Conservation (phyloP, 2,888 invertebrate genomes). For the Calameuta filiformis region DNA sequence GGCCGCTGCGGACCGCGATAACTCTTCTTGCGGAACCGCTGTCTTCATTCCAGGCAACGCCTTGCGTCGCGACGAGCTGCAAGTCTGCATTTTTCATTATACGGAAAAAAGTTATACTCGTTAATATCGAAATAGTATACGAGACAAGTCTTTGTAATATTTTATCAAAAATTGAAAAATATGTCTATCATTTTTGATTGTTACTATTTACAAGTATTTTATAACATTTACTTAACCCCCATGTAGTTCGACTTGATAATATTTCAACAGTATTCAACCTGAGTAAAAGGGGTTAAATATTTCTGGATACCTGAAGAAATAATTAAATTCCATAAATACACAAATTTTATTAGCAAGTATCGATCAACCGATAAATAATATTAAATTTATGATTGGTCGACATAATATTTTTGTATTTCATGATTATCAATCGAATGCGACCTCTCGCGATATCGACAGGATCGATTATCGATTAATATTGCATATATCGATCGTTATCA, state of each 20-base stretch:
- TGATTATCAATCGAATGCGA: neutral
- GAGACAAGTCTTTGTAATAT: conserved; percentile 28
- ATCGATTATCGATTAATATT: neutral
- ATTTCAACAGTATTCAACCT: too few relatives aligned
- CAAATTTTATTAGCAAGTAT: neutral
- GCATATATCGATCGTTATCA: neutral
- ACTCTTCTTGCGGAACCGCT: neutral
- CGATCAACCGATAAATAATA: neutral
- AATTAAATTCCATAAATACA: neutral
- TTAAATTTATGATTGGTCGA: neutral
- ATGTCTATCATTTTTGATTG: neutral
- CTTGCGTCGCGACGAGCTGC: conserved; percentile 23
- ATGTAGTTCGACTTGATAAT: too few relatives aligned
- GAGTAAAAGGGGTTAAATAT: too few relatives aligned
- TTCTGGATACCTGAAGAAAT: too few relatives aligned
- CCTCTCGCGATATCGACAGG: conserved; percentile 11
- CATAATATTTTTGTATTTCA: neutral
- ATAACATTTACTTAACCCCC: too few relatives aligned
- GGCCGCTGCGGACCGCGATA: neutral
- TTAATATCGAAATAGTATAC: conserved; percentile 17
- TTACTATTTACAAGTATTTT: too few relatives aligned
- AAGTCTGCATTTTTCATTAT: conserved; percentile 21
- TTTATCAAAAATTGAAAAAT: neutral
- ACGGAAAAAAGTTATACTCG: neutral
- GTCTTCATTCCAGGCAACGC: neutral